phyloP scores from a whole-genome alignment of 1,140 invertebrate genomes.

The Trichomalopsis sarcophagae region DNA sequence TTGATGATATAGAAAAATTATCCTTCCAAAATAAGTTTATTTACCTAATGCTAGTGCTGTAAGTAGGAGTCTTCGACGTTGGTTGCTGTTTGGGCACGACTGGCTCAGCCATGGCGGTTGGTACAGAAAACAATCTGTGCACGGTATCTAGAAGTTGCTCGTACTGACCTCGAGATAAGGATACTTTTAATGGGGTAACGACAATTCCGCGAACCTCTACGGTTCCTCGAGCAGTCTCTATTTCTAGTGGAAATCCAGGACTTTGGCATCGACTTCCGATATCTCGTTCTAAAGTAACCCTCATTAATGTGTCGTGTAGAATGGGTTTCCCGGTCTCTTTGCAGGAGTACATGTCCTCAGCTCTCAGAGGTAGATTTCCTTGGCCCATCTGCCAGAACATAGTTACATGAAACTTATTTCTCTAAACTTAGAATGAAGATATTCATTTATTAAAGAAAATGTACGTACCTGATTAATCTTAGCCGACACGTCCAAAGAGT shows the following conservation, averaged over 20 bases:
- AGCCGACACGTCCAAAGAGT: conserved; percentile 81
- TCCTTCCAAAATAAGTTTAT: background rate
- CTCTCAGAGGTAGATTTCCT: conserved; percentile 66
- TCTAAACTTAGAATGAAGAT: background rate
- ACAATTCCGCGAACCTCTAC: conserved; percentile 85
- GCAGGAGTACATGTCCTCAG: conserved; percentile 82
- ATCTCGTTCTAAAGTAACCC: conserved; percentile 78
- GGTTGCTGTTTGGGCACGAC: conserved; percentile 57
- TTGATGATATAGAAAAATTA: background rate
- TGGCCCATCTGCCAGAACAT: conserved; percentile 38
- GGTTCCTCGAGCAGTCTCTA: conserved; percentile 62
- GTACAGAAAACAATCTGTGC: conserved; percentile 72
- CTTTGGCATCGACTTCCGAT: conserved; percentile 57
- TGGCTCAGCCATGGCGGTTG: conserved; percentile 50
- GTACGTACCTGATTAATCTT: conserved; percentile 63
- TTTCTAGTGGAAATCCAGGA: conserved; percentile 68
- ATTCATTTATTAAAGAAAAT: background rate
- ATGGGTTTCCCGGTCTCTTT: conserved; percentile 81
- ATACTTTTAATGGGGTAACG: conserved; percentile 88
- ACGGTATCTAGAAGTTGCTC: conserved; percentile 90
- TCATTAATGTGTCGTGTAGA: conserved; percentile 88
- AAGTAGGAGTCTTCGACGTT: conserved; percentile 45
- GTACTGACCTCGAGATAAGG: conserved; percentile 89
- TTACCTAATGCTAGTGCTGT: background rate
- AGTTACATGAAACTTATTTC: background rate